Conservation (phyloP, 92 coral and sea anemone genomes). For the Bergia sp. region DNA sequence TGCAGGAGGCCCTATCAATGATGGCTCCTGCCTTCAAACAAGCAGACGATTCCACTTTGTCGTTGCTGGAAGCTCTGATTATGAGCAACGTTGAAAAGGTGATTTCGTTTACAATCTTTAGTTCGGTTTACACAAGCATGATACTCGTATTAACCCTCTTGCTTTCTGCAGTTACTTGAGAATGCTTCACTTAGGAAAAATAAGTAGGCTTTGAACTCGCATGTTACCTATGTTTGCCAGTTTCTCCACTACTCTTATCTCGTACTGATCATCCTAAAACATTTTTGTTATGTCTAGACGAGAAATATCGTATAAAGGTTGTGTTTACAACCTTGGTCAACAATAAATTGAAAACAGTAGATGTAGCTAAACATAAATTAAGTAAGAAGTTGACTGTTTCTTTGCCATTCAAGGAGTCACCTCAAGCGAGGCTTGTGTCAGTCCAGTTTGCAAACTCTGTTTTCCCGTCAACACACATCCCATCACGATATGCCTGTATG, state of each 20-base stretch:
- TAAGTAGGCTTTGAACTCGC: too few relatives aligned
- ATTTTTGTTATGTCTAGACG: too few relatives aligned
- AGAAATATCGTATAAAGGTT: too few relatives aligned
- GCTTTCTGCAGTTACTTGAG: not conserved
- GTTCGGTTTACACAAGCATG: not conserved
- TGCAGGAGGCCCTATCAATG: slow-evolving; percentile 94
- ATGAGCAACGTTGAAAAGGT: slow-evolving; percentile 85
- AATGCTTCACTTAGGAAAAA: too few relatives aligned
- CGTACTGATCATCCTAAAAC: too few relatives aligned
- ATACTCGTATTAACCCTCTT: not conserved
- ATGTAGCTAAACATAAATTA: not conserved
- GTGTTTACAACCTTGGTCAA: too few relatives aligned
- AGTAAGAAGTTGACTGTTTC: not conserved
- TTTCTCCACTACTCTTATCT: too few relatives aligned
- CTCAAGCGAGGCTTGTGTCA: slow-evolving; percentile 96
- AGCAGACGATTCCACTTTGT: slow-evolving; percentile 68
- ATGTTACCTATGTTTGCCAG: too few relatives aligned
- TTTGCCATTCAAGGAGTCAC: slow-evolving; percentile 63
- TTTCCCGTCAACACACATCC: slow-evolving; percentile 81
- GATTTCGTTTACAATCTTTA: not conserved
- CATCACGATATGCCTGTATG: slow-evolving; percentile 94
- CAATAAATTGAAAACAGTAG: too few relatives aligned
- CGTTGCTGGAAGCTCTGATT: slow-evolving; percentile 87
- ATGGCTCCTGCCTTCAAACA: slow-evolving; percentile 88
- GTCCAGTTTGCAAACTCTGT: slow-evolving; percentile 96